Evolutionary conservation across 2,113 vertebrate species (phyloP).

Genomic region (Trogon surrucura): DNA sequence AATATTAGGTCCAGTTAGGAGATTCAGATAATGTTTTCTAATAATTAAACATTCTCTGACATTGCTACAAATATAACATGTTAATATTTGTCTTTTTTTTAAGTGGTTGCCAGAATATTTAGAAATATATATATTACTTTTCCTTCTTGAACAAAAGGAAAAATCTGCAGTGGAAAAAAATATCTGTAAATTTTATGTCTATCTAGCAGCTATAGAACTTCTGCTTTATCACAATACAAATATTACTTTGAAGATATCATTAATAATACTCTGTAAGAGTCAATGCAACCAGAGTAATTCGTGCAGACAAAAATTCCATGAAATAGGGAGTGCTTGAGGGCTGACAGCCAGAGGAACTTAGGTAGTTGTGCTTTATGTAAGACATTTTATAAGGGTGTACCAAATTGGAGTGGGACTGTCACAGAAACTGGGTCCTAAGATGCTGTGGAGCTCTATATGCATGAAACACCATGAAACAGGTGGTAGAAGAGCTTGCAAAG

Average conservation of each 20-base stretch:
- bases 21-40: neutral
- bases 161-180: neutral
- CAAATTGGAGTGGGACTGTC: rapidly evolving
- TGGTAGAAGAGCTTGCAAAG: neutral
- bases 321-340: neutral
- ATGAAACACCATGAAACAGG: neutral
- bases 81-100: neutral
- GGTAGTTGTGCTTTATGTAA: rapidly evolving
- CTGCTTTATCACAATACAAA: neutral
- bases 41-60: neutral
- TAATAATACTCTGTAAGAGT: neutral
- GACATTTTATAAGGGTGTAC: neutral
- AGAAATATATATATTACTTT: neutral
- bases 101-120: neutral
- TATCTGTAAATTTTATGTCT: neutral
- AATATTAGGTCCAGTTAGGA: neutral
- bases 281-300: neutral
- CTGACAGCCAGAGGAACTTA: neutral
- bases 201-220: neutral
- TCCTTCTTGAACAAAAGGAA: neutral
- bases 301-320: neutral
- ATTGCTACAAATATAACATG: neutral
- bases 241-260: neutral
- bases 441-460: neutral
- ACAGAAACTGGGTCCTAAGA: neutral